Conservation (phyloP, 2,888 invertebrate species). For the Adela reaumurella region DNA sequence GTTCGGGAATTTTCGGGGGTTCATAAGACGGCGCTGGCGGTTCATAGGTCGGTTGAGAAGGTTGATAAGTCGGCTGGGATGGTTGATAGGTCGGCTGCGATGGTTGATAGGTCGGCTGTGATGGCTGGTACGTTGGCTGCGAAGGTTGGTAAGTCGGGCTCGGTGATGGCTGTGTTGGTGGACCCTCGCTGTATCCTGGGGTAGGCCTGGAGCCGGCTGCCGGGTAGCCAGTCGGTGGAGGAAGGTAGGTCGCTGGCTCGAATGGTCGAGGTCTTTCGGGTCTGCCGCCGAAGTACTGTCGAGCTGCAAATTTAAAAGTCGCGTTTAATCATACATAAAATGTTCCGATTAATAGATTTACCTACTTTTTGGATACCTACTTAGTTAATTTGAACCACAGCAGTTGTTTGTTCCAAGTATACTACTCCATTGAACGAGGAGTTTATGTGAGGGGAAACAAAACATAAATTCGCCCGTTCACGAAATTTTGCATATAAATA, state of each 20-base stretch:
- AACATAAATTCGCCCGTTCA: too few species aligned
- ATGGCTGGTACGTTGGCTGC: slow-evolving; percentile 13
- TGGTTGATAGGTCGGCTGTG: slow-evolving; percentile 7
- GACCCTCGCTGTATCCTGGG: slow-evolving; percentile 37
- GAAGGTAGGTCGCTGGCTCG: slow-evolving; percentile 41
- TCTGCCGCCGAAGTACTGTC: slow-evolving; percentile 63
- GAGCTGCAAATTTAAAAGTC: slow-evolving; percentile 63
- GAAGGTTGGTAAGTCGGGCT: slow-evolving; percentile 14
- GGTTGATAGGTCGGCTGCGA: slow-evolving; percentile 16
- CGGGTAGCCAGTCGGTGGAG: slow-evolving; percentile 42
- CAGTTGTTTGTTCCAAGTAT: too few species aligned
- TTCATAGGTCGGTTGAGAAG: slow-evolving; percentile 15
- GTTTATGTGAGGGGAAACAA: too few species aligned
- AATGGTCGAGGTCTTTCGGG: slow-evolving; percentile 70
- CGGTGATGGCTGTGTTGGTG: slow-evolving; percentile 21
- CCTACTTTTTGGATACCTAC: too few species aligned
- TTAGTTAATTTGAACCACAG: too few species aligned
- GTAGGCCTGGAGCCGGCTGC: slow-evolving; percentile 37
- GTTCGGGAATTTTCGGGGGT: background rate
- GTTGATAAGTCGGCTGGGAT: slow-evolving; percentile 16
- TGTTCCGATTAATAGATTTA: too few species aligned
- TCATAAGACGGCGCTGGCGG: slow-evolving; percentile 13
- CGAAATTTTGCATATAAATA: too few species aligned
- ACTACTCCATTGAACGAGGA: too few species aligned
- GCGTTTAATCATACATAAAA: too few species aligned